Evolutionary conservation across 2,113 vertebrate species (phyloP).

Genomic region (Calcarius ornatus): DNA sequence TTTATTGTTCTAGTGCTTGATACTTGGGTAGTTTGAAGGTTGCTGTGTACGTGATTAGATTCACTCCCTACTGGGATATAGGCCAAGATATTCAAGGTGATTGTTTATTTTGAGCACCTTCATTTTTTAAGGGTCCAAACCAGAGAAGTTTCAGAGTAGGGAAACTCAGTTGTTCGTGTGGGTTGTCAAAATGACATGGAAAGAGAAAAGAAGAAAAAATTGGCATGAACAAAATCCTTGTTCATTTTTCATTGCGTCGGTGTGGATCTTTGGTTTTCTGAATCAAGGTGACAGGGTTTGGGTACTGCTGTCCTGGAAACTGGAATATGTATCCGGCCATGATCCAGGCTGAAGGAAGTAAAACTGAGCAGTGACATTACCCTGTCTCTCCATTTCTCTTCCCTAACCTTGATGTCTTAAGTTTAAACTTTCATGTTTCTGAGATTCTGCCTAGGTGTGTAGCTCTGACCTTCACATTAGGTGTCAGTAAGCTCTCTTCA

Average conservation of each 20-base stretch:
- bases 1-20: background rate
- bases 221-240: background rate
- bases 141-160: background rate
- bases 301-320: background rate
- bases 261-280: background rate
- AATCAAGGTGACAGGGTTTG: background rate
- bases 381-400: background rate
- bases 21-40: background rate
- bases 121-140: background rate
- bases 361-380: background rate
- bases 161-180: background rate
- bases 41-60: background rate
- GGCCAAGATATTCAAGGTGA: background rate
- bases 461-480: background rate
- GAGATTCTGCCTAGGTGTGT: background rate
- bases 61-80: background rate
- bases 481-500: background rate
- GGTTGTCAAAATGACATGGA: background rate
- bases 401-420: background rate
- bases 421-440: background rate
- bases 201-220: background rate
- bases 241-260: background rate
- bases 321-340: accelerated
- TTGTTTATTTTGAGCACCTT: background rate
- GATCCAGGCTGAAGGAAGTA: background rate